Percentiles rank a stretch among this genome's conserved stretches.
Conservation (phyloP, 2,113 vertebrate species). For the Ranitomeya imitator region DNA sequence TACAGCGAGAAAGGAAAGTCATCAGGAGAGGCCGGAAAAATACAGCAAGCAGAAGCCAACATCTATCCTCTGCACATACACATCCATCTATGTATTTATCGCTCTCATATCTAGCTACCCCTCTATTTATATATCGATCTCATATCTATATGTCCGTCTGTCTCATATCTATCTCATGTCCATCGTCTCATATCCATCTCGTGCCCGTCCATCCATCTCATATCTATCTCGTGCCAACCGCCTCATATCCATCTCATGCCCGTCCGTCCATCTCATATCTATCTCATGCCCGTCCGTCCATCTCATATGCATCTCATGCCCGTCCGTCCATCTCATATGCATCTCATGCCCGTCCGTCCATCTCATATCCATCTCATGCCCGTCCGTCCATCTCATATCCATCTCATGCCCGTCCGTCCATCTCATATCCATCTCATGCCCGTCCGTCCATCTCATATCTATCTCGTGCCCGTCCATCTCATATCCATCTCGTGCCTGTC, state of each 20-base stretch:
- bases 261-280: neutral
- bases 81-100: too few relatives aligned
- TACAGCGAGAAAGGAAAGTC: slow-evolving; percentile 15
- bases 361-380: neutral
- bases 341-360: neutral
- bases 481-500: neutral
- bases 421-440: neutral
- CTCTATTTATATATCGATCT: too few relatives aligned
- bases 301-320: neutral
- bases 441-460: too few relatives aligned
- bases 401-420: neutral
- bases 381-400: neutral
- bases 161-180: neutral
- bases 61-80: too few relatives aligned
- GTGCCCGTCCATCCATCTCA: neutral
- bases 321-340: neutral
- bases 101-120: too few relatives aligned
- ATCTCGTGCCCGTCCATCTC: neutral
- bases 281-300: neutral
- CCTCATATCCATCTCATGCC: neutral
- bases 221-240: neutral
- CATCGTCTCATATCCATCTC: neutral
- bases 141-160: too few relatives aligned
- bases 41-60: too few relatives aligned
- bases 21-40: too few relatives aligned